phyloP scores from a whole-genome alignment of 2,888 invertebrate species.

The Diaprepes abbreviatus region DNA sequence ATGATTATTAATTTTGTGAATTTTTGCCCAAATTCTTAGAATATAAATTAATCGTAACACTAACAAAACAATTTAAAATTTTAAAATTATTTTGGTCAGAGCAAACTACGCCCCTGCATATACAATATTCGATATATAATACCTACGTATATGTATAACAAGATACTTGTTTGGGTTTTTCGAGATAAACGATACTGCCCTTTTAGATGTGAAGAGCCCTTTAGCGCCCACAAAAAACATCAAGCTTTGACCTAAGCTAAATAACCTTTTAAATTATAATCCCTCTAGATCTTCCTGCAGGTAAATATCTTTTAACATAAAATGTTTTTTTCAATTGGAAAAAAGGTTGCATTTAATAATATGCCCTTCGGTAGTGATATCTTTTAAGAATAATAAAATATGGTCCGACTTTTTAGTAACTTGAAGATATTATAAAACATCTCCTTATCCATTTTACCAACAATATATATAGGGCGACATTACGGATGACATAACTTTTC shows the following conservation, averaged over 20 bases:
- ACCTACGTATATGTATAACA: constrained; percentile 57
- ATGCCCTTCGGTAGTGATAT: constrained; percentile 35
- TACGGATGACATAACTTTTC: too few species aligned
- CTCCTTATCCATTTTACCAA: too few species aligned
- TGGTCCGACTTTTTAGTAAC: constrained; percentile 18
- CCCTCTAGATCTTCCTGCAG: constrained; percentile 40
- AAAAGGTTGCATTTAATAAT: constrained; percentile 41
- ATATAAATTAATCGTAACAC: too few species aligned
- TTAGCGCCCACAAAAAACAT: constrained; percentile 58
- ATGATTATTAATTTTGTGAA: too few species aligned
- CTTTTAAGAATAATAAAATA: constrained; percentile 18
- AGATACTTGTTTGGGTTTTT: constrained; percentile 65
- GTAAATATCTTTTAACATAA: constrained; percentile 48
- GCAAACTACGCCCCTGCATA: constrained; percentile 14
- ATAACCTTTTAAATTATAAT: constrained; percentile 48
- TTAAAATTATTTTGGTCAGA: neutral
- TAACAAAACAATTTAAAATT: too few species aligned
- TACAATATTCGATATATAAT: constrained; percentile 20
- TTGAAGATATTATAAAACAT: neutral
- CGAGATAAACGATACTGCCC: constrained; percentile 59
- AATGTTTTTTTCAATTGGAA: constrained; percentile 37
- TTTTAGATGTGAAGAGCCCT: constrained; percentile 58
- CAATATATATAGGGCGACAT: too few species aligned
- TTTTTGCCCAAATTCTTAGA: too few species aligned
- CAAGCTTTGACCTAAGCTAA: constrained; percentile 54